Evolutionary conservation across 2,888 invertebrate genomes (phyloP), one percentile per base, ranked within the genome.

Genomic region (Drosophila barbarae): DNA sequence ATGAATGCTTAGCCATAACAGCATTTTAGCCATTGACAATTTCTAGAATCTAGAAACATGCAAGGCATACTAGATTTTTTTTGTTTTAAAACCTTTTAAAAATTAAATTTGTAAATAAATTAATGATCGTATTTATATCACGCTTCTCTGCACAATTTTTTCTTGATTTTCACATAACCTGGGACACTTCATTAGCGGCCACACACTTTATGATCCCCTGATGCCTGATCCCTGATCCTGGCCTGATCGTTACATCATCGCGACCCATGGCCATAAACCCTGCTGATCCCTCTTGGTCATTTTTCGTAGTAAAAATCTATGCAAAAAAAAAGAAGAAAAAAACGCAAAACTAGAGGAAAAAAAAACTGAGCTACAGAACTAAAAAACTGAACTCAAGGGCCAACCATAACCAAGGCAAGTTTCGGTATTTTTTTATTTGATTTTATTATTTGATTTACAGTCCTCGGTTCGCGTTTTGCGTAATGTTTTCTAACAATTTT

Each of bases 391-490:
- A 67, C 53, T 66, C 66, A 39, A 44, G 67, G 47, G 23, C 49
- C 38, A 68, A 68, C 67, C 67, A 34, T 42, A 67, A 67, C 57
- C 58, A 53, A 63, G 61, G 60, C 59, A 63, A 59, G 36, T 67
- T 65, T 39, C 65, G 66, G 58, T 65, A 49, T 54, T 51, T 47
- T 61, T 61, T 36, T 49, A 57, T 59, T 26, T 51, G 15, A 42
- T 26, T 28, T 51, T 66, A 51, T 66, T 66, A 55, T 23, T 61
- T 74, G 61, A 65, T 71, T 69, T 58, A 52, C 47, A 53, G 55
- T 42, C 42, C 32, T 13, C 23, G 30, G 34, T 28, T 18, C 72
- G 68, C 75, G 38, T 72, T 76, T 79, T 74, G 58, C 79, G 74
- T 71, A 76, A 78, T 60, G 46, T 49, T 60, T 38, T 28, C 53